A percentile compares a stretch with the other conserved stretches of the same genome.
Conservation (phyloP, 2,797 vertebrate genomes). For the Amblyopsis hoosieri region DNA sequence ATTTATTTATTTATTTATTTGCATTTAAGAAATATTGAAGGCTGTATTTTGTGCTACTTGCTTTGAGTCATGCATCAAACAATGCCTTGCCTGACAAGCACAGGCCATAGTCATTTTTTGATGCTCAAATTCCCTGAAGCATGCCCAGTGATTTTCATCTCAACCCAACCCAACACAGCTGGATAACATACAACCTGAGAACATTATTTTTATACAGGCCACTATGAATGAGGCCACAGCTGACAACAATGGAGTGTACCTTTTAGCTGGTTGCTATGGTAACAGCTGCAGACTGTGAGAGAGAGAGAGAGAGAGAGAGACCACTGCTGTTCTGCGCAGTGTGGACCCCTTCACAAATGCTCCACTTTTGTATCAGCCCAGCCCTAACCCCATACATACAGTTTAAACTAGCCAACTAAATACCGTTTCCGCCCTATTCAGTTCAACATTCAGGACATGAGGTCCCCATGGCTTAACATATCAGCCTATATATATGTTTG, state of each 20-base stretch:
- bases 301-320: constrained; percentile 39
- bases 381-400: constrained; percentile 1
- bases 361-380: constrained; percentile 50
- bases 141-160: too few relatives aligned
- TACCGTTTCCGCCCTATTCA: background rate
- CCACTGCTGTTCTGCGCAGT: constrained; percentile 63
- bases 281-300: constrained; percentile 74
- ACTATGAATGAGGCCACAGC: constrained; percentile 71
- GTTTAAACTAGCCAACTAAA: background rate
- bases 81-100: constrained; percentile 40
- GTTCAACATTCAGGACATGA: background rate
- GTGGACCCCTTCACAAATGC: constrained; percentile 55
- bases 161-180: constrained; percentile 32
- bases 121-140: constrained; percentile 28
- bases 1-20: constrained; percentile 1
- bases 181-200: constrained; percentile 34
- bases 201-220: constrained; percentile 47
- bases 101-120: constrained; percentile 23
- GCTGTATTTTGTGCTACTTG: constrained; percentile 10
- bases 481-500: constrained; percentile 50
- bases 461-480: background rate
- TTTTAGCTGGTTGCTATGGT: constrained; percentile 73
- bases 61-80: constrained; percentile 58
- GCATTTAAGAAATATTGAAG: constrained; percentile 4
- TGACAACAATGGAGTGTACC: constrained; percentile 77